Evolutionary conservation across 2,888 invertebrate genomes (phyloP), one percentile per base, ranked within the genome.

Genomic region (Stenoptilia bipunctidactyla): DNA sequence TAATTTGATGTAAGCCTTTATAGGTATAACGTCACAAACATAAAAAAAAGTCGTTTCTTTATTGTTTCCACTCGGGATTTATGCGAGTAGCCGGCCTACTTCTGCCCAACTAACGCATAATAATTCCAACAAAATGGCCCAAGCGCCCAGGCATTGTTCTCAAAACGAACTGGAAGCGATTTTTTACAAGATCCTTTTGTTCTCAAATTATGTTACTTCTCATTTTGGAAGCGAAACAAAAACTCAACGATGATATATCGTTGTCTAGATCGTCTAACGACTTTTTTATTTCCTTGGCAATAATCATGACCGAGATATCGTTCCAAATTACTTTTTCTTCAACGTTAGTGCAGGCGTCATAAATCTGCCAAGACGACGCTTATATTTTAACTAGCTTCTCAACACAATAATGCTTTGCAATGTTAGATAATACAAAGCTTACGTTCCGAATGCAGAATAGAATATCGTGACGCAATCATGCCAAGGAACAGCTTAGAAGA

Each of bases 41-140:
- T n/a, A n/a, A n/a, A n/a, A n/a, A 56, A 64, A 56, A 62, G 56
- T 30, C 58, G 56, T 63, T 47, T 3, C 61, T 67, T 68, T 70
- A 75, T 77, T 76, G 72, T 79, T 77, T 70, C 66, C 65, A 61
- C 57, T 64, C 66, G 58, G 66, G 70, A 83, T 82, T 82, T 82
- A 82, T 82, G 80, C 63, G 79, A 75, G 71, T 64, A 61, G 61
- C 55, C 64, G 58, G 57, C 62, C 66, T 67, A 67, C 64, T 69
- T 61, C 63, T 57, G 56, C 51, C 53, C 51, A 55, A 56, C 52
- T 57, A 66, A 64, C 64, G n/a, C n/a, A 68, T 68, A 64, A 69
- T 63, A 69, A 66, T 67, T 66, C 63, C 61, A 62, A 65, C 20
- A 20, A 20, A 20, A 20, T 8, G 20, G 20, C 8, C 20, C 20